Evolutionary conservation across 2,888 invertebrate genomes (phyloP), one percentile per base, ranked within the genome.

Genomic region (Cryptosula pallasiana): DNA sequence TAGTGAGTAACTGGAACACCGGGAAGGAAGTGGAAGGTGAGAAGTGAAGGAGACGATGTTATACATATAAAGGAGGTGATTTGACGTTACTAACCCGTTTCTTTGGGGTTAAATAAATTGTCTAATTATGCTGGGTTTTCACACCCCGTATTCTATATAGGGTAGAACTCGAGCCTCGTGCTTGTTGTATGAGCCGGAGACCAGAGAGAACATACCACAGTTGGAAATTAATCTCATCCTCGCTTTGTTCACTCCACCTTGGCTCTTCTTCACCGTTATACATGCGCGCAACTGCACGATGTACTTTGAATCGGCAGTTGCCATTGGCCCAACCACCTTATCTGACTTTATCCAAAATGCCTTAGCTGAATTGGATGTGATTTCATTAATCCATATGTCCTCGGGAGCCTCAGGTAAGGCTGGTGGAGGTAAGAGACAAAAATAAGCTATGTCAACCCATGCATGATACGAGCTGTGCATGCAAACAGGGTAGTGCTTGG

Each of bases 101-200:
- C 96, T 81, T 94, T 95, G 32, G 98, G 99, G 77, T 95, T 95
- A n/a, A n/a, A 95, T 95, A 80, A 95, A 92, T 81, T 92, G 91
- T 63, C 92, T 92, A 0, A 95, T 91, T 29, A 90, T 87, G 76
- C 95, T 95, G 1, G 94, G 91, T 54, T 91, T 91, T 54, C 98
- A 95, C 75, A 94, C 88, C 58, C 98, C 98, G 77, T 95, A 92
- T 85, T 91, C 91, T 88, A 96, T 98, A 72, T 94, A 94, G 32
- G 95, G 96, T 78, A 94, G 92, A 77, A 98, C 94, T 84, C 91
- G 92, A 88, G 98, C 93, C 86, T 96, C 95, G 86, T 98, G 98
- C 84, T 93, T 93, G 2, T 95, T 95, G 86, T 94, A 95, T 0
- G 97, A 95, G 75, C 76, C 93, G 93, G 74, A 96, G 88, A 72